Conservation (phyloP, 2,888 invertebrate species). For the Sialis lutaria region DNA sequence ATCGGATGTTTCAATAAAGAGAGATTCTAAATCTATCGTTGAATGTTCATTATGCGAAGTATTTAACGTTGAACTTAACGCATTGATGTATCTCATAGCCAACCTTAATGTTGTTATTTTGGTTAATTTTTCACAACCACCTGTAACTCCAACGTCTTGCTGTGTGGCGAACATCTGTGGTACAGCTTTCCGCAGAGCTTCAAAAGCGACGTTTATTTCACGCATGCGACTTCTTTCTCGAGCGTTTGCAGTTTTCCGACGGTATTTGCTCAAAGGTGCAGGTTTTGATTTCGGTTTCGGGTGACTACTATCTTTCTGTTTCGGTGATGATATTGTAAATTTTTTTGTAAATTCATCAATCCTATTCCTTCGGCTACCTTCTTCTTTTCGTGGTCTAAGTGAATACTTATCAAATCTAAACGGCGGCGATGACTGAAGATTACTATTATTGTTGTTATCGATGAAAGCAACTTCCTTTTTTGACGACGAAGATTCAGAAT, state of each 20-base stretch:
- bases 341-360: constrained; percentile 3
- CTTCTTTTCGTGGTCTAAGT: constrained; percentile 39
- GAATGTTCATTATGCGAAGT: constrained; percentile 20
- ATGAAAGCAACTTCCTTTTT: too few species aligned
- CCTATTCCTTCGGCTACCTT: constrained; percentile 17
- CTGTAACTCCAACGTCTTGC: constrained; percentile 20
- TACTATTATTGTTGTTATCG: not conserved
- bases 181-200: constrained; percentile 58
- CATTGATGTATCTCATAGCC: constrained; percentile 75
- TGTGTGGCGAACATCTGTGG: constrained; percentile 37
- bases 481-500: too few species aligned
- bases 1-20: constrained; percentile 26
- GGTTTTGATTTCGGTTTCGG: constrained; percentile 39
- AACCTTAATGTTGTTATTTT: constrained; percentile 76
- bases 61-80: constrained; percentile 46
- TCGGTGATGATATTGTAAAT: constrained; percentile 1
- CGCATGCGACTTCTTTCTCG: constrained; percentile 74
- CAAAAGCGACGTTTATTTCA: constrained; percentile 81
- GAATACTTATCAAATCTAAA: constrained; percentile 42
- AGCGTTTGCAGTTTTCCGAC: constrained; percentile 80
- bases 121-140: constrained; percentile 63
- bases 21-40: constrained; percentile 9
- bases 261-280: constrained; percentile 70
- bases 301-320: constrained; percentile 9
- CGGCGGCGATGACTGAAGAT: not conserved